phyloP scores from a whole-genome alignment of 2,113 vertebrate genomes.

The Muscicapa adusta region DNA sequence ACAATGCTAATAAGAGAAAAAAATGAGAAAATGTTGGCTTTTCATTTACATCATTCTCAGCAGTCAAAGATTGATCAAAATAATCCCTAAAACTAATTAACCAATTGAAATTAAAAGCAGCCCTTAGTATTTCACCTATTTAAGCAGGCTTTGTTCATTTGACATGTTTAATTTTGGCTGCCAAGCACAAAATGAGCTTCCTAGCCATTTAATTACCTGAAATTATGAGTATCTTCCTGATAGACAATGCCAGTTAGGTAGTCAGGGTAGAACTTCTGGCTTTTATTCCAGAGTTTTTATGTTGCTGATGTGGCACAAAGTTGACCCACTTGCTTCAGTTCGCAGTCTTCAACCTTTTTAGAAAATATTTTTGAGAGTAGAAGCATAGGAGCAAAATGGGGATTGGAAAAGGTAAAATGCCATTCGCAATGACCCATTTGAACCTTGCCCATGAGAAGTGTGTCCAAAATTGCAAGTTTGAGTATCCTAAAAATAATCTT shows the following conservation, averaged over 20 bases:
- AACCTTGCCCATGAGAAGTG: neutral
- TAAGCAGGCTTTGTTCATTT: constrained; percentile 27
- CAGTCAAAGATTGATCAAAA: constrained; percentile 29
- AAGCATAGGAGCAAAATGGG: accelerated
- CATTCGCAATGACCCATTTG: accelerated
- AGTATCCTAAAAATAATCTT: neutral
- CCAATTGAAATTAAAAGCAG: neutral
- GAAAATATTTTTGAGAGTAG: neutral
- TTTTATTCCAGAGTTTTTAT: neutral
- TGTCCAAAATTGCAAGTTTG: neutral
- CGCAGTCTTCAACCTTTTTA: neutral
- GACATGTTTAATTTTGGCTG: constrained; percentile 15
- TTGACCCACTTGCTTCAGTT: neutral
- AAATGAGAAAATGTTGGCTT: neutral
- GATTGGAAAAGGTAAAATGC: neutral
- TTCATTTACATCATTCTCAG: neutral
- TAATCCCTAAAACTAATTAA: constrained; percentile 23
- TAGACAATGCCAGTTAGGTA: neutral
- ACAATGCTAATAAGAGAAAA: neutral
- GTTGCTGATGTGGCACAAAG: neutral
- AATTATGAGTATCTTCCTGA: constrained; percentile 29
- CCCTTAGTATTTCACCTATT: neutral
- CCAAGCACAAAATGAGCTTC: constrained; percentile 18
- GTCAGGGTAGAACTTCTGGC: neutral
- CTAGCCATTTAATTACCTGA: constrained; percentile 43